Base-by-base conservation (phyloP, 2,888 invertebrate species). In the Sceliomorpha sp. region DNA sequence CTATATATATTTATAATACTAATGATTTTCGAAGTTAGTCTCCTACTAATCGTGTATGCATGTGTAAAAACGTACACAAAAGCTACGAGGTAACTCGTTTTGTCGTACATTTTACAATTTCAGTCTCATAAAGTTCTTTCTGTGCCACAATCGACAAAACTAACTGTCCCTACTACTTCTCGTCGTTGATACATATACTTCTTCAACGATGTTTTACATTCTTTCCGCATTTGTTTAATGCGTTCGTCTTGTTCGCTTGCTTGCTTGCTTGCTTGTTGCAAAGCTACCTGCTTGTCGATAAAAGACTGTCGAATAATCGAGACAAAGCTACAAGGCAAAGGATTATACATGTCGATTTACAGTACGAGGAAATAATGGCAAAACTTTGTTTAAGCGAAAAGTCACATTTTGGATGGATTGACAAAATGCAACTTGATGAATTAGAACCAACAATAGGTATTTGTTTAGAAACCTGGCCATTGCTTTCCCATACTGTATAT, bases 31-130 rank as follows among this genome's bases (percentile, higher is more conserved):
- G 71, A 77, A 75, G 63, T 79, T 74, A 70, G 48, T 53, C 68
- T 60, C 44, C 50, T 59, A 48, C 67, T 45, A 68, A 72, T 71
- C 68, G 34, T 42, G 32, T 60, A 67, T 67, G 67, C 58, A 53
- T 66, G 75, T 71, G 77, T 77, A 83, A 85, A 79, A 82, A 81
- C 75, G 81, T 81, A 83, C 79, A 83, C 81, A 81, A 79, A 83
- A 84, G 83, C 82, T 81, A 80, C 81, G 80, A 84, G 80, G 75
- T 78, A 80, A 81, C 83, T 85, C 81, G 81, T 79, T 78, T 84
- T 83, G 80, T 85, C 84, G 83, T 83, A 83, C 78, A 77, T 77
- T 80, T 77, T 80, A 81, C 81, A 76, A 78, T 81, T 75, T 84
- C 84, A 85, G 85, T 86, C 86, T 86, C 87, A 85, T 85, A 72